Evolutionary conservation across 2,797 vertebrate species (phyloP).

Genomic region (Rhinella marina): DNA sequence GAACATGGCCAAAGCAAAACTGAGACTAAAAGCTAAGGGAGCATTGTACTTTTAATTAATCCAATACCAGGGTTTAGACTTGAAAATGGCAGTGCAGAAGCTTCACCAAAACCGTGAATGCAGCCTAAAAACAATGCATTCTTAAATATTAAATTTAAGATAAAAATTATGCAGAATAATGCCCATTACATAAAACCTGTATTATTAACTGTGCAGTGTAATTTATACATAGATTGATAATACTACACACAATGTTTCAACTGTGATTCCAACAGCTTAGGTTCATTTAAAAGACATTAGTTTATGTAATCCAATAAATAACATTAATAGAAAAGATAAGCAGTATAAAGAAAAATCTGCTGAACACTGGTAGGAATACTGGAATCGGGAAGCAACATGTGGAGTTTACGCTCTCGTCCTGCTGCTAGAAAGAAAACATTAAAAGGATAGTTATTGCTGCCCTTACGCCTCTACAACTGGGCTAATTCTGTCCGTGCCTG

Average conservation of each 20-base stretch:
- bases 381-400: background rate
- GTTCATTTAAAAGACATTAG: background rate
- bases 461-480: conserved; percentile 16
- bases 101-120: too few species aligned
- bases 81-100: too few species aligned
- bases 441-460: conserved; percentile 26
- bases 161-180: background rate
- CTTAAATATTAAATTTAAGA: background rate
- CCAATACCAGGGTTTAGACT: too few species aligned
- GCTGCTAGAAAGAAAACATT: conserved; percentile 20
- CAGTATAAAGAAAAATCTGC: background rate
- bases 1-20: too few species aligned
- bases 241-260: background rate
- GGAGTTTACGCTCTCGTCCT: background rate
- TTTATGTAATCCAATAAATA: background rate
- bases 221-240: too few species aligned
- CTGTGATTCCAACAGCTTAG: background rate
- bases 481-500: conserved; percentile 60
- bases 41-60: too few species aligned
- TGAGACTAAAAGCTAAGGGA: too few species aligned
- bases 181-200: background rate
- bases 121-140: too few species aligned
- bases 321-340: background rate
- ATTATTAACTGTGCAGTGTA: too few species aligned
- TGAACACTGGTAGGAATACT: background rate